phyloP scores from a whole-genome alignment of 2,797 vertebrate species.

The Menidia menidia region DNA sequence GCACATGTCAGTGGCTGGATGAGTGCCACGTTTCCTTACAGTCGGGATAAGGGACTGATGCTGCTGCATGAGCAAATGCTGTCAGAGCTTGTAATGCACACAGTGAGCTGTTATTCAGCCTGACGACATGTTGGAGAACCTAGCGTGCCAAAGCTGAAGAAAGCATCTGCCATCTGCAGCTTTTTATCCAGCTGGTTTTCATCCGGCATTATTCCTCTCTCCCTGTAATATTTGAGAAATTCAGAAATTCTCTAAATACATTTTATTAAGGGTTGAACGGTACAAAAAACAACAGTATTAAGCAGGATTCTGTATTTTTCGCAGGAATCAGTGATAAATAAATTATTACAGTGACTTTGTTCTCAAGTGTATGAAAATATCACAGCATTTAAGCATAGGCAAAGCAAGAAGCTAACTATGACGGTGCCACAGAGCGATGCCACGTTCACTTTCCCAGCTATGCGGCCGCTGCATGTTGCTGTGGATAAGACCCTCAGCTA shows the following conservation, averaged over 20 bases:
- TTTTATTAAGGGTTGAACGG: too few species aligned
- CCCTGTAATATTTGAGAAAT: background rate
- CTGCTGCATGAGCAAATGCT: constrained; percentile 32
- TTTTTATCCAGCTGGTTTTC: constrained; percentile 24
- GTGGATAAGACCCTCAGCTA: background rate
- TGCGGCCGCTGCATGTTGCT: background rate
- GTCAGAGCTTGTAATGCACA: constrained; percentile 25
- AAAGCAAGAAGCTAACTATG: background rate
- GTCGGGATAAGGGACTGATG: constrained; percentile 15
- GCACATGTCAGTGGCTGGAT: constrained; percentile 20
- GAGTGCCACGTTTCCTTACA: constrained; percentile 25
- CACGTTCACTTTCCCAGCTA: background rate
- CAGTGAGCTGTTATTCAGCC: constrained; percentile 24
- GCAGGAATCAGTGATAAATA: background rate
- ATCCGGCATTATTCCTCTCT: background rate
- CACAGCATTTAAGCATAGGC: too few species aligned
- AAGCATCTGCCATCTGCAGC: constrained; percentile 18
- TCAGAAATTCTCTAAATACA: too few species aligned
- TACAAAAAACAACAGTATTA: too few species aligned
- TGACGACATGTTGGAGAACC: constrained; percentile 18
- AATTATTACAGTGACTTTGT: background rate
- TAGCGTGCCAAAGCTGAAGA: constrained; percentile 24
- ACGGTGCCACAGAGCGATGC: background rate
- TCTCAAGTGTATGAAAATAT: background rate
- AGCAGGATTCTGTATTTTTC: constrained; percentile 1